A percentile compares a stretch with the other conserved stretches of the same genome.
Evolutionary conservation across 2,113 vertebrate species (phyloP).

Genomic region (Pollimyrus isidori): DNA sequence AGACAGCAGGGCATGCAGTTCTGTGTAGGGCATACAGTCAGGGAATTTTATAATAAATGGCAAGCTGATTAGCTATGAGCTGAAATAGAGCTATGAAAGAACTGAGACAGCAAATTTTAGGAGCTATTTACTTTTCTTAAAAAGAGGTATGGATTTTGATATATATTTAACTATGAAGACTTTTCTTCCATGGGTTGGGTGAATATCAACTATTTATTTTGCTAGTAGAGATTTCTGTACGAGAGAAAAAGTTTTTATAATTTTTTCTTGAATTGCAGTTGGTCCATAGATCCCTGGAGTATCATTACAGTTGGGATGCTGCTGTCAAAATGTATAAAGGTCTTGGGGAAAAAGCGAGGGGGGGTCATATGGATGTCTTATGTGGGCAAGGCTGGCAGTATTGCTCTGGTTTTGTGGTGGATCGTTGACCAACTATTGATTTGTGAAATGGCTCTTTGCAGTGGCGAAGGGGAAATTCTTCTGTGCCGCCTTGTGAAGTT

Average conservation of each 20-base stretch:
- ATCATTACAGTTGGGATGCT: conserved; percentile 32
- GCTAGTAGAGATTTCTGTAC: conserved; percentile 32
- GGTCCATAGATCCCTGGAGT: conserved; percentile 34
- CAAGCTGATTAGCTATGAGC: background rate
- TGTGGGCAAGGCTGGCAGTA: conserved; percentile 19
- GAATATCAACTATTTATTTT: conserved; percentile 44
- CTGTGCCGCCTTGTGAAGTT: conserved; percentile 50
- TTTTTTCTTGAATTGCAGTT: conserved; percentile 30
- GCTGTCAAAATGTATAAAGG: conserved; percentile 44
- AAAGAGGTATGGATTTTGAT: conserved; percentile 9
- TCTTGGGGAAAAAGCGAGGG: conserved; percentile 34
- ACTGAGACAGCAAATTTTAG: background rate
- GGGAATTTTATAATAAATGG: background rate
- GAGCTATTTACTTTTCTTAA: background rate
- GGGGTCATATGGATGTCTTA: conserved; percentile 24
- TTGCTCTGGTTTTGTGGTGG: conserved; percentile 35
- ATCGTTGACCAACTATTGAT: conserved; percentile 56
- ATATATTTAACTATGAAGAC: conserved; percentile 37
- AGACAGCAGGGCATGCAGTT: background rate
- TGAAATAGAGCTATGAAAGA: background rate
- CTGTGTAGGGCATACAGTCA: background rate
- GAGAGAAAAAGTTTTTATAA: conserved; percentile 1
- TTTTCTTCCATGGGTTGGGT: conserved; percentile 25
- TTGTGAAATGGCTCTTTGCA: conserved; percentile 50
- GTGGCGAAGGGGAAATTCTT: conserved; percentile 50